A percentile compares a stretch with the other conserved stretches of the same genome.
Conservation (phyloP, 2,797 vertebrate genomes). For the Hydrocynus forskahlii region DNA sequence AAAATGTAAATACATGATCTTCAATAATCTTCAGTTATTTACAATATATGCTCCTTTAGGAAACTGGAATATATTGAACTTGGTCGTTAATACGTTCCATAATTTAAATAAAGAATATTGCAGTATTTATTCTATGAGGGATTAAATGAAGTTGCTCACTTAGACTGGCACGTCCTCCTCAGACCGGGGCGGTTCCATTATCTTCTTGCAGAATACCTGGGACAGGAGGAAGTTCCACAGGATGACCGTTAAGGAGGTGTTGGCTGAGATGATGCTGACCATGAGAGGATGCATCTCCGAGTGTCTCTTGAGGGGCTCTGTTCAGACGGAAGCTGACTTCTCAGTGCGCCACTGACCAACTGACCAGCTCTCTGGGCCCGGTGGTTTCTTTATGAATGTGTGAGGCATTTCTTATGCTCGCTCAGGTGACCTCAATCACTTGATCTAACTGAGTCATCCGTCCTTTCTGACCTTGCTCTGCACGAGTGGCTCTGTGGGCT, state of each 20-base stretch:
- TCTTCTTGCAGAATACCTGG: slow-evolving; percentile 59
- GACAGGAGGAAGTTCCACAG: slow-evolving; percentile 64
- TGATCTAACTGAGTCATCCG: slow-evolving; percentile 13
- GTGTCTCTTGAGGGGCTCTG: background rate
- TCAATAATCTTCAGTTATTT: no score
- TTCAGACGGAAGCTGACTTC: slow-evolving; percentile 16
- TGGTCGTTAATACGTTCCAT: background rate
- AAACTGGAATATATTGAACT: background rate
- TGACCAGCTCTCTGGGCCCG: background rate
- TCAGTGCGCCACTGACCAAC: slow-evolving; percentile 4
- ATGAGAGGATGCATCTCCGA: slow-evolving; percentile 59
- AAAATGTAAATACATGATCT: no score
- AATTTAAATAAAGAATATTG: background rate
- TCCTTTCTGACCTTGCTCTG: slow-evolving; percentile 28
- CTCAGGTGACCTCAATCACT: slow-evolving; percentile 29
- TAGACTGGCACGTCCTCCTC: slow-evolving; percentile 50
- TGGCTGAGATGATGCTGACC: slow-evolving; percentile 58
- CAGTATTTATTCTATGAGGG: background rate
- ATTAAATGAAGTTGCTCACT: slow-evolving; percentile 46
- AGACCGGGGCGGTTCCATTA: slow-evolving; percentile 26
- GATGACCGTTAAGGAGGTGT: slow-evolving; percentile 57
- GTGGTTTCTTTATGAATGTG: background rate
- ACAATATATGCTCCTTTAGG: no score
- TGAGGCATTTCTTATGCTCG: slow-evolving; percentile 28
- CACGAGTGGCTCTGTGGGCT: background rate